These are phyloP conservation scores for Scomberomorus guttatus DNA, from an alignment of 2,797 vertebrate genomes.

Conservation along the genomic window DNA sequence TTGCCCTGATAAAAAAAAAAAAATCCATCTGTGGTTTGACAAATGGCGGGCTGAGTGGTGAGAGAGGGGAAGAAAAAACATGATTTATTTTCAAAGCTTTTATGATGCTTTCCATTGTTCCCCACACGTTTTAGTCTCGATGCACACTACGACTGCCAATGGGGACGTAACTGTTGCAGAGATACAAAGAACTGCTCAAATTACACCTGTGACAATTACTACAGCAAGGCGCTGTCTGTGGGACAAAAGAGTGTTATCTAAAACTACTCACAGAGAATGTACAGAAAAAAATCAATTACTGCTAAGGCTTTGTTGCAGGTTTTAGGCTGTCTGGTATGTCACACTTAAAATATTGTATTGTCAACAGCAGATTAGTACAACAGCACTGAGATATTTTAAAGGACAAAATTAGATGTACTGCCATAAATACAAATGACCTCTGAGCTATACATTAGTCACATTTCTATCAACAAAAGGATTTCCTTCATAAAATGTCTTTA, in stretches of 20 bases:
- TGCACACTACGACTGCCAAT: conserved; percentile 58
- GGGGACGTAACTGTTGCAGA: conserved; percentile 78
- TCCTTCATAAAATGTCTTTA: conserved; percentile 6
- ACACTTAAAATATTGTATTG: conserved; percentile 51
- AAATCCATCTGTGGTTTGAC: conserved; percentile 61
- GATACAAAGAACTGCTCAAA: conserved; percentile 82
- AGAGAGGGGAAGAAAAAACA: conserved; percentile 43
- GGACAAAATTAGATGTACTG: conserved; percentile 33
- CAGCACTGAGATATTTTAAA: conserved; percentile 48
- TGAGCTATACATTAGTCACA: conserved; percentile 12
- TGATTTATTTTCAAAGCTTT: conserved; percentile 76
- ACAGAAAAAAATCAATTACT: conserved; percentile 72
- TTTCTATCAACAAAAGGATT: not conserved
- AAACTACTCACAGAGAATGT: conserved; percentile 75
- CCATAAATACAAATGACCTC: conserved; percentile 34
- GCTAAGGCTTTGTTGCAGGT: conserved; percentile 65
- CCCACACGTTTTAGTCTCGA: conserved; percentile 58
- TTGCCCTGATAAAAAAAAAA: conserved; percentile 39
- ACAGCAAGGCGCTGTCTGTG: conserved; percentile 65
- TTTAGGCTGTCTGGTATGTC: conserved; percentile 70
- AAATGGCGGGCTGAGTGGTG: conserved; percentile 54
- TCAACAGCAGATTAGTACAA: conserved; percentile 64
- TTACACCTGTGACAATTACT: conserved; percentile 83
- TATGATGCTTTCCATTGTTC: conserved; percentile 70
- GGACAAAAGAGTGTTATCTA: conserved; percentile 78